Evolutionary conservation across 2,888 invertebrate genomes (phyloP).

Genomic region (Brenthis hecate): DNA sequence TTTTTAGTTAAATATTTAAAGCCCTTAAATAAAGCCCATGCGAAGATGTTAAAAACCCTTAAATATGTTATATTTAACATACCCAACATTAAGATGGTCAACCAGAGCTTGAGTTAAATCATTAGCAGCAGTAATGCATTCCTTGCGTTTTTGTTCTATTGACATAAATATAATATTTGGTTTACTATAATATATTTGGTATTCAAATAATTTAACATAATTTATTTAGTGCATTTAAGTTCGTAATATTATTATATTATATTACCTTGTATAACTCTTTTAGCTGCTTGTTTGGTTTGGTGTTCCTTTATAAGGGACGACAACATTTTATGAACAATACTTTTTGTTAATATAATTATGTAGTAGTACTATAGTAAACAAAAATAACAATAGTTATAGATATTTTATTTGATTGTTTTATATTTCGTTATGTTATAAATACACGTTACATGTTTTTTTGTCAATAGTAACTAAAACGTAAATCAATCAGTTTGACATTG

Average conservation of each 20-base stretch:
- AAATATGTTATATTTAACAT: slow-evolving; percentile 38
- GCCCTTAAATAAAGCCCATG: too few relatives aligned
- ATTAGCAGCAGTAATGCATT: slow-evolving; percentile 95
- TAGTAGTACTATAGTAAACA: too few relatives aligned
- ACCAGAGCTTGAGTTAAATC: slow-evolving; percentile 96
- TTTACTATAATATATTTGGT: background rate
- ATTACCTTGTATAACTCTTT: slow-evolving; percentile 92
- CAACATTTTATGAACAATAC: slow-evolving; percentile 83
- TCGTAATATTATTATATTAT: background rate
- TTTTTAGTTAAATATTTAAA: background rate
- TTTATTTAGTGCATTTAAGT: background rate
- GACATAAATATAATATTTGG: slow-evolving; percentile 38
- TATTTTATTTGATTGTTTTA: too few relatives aligned
- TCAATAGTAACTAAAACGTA: too few relatives aligned
- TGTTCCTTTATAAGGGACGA: slow-evolving; percentile 94
- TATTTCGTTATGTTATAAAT: too few relatives aligned
- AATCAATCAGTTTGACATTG: too few relatives aligned
- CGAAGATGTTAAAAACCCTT: too few relatives aligned
- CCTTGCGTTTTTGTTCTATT: slow-evolving; percentile 95
- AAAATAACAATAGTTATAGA: too few relatives aligned
- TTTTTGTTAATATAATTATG: background rate
- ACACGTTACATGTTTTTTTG: too few relatives aligned
- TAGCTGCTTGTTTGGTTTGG: slow-evolving; percentile 88
- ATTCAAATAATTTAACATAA: too few relatives aligned
- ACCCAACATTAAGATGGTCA: slow-evolving; percentile 99